A percentile compares a stretch with the other conserved stretches of the same genome.
These are phyloP conservation scores for Lutraria rhynchaena DNA, from an alignment of 1,140 invertebrate genomes.

Conservation along the genomic window DNA sequence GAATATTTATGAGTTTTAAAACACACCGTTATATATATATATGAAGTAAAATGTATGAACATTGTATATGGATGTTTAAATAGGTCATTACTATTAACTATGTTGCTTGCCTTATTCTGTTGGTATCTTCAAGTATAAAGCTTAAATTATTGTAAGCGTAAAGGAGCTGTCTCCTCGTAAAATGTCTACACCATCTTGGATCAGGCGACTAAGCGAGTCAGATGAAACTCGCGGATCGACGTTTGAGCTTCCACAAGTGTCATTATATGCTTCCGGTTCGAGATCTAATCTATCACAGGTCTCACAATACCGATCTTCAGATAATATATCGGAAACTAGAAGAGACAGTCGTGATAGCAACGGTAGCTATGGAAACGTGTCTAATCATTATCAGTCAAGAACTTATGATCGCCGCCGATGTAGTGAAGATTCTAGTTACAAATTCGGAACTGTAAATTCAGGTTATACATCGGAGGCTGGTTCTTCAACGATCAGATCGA, in stretches of 20 bases:
- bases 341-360: background rate
- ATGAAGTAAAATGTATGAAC: too few species aligned
- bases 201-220: constrained; percentile 7
- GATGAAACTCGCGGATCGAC: background rate
- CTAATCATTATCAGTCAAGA: background rate
- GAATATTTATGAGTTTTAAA: too few species aligned
- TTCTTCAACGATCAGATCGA: background rate
- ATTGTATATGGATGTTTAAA: too few species aligned
- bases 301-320: background rate
- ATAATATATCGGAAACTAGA: background rate
- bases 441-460: background rate
- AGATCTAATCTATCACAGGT: background rate
- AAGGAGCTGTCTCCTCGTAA: too few species aligned
- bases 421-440: background rate
- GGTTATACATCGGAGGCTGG: background rate
- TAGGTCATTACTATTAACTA: too few species aligned
- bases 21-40: too few species aligned
- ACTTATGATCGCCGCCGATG: background rate
- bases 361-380: background rate
- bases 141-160: too few species aligned
- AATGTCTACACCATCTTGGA: constrained; percentile 13
- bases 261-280: constrained; percentile 3
- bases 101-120: too few species aligned
- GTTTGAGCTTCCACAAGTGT: background rate
- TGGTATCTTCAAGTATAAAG: too few species aligned